These are phyloP conservation scores for Benitochromis conjunctus DNA, from an alignment of 2,113 vertebrate species.

Conservation along the genomic window DNA sequence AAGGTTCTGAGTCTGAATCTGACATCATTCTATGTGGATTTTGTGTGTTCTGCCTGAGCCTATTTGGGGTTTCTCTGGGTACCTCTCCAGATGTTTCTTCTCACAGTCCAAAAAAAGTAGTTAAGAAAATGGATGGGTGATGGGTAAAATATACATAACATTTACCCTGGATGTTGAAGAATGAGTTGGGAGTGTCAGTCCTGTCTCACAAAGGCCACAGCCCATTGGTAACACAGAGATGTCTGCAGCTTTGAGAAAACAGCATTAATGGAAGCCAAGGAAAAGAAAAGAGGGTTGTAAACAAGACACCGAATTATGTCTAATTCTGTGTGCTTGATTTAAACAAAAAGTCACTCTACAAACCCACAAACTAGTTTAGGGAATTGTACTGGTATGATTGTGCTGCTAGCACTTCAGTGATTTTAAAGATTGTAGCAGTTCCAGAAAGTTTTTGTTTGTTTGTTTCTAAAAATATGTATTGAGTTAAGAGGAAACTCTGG, in stretches of 20 bases:
- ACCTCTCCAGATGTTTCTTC: not conserved
- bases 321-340: not conserved
- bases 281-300: not conserved
- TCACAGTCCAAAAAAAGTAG: not conserved
- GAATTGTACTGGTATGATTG: not conserved
- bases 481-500: not conserved
- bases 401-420: slow-evolving; percentile 18
- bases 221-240: not conserved
- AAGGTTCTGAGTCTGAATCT: not conserved
- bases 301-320: not conserved
- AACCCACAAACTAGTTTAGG: not conserved
- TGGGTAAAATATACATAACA: not conserved
- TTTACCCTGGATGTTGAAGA: not conserved
- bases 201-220: not conserved
- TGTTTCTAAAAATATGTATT: not conserved
- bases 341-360: not conserved
- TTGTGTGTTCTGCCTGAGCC: not conserved
- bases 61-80: not conserved
- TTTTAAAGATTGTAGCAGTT: slow-evolving; percentile 46
- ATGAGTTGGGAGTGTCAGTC: not conserved
- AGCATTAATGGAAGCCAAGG: not conserved
- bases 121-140: not conserved
- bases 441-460: not conserved
- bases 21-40: not conserved
- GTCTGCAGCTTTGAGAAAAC: not conserved